Percentiles rank a stretch among this genome's conserved stretches.
These are phyloP conservation scores for Lycorma delicatula DNA, from an alignment of 1,140 invertebrate species.

Conservation along the genomic window DNA sequence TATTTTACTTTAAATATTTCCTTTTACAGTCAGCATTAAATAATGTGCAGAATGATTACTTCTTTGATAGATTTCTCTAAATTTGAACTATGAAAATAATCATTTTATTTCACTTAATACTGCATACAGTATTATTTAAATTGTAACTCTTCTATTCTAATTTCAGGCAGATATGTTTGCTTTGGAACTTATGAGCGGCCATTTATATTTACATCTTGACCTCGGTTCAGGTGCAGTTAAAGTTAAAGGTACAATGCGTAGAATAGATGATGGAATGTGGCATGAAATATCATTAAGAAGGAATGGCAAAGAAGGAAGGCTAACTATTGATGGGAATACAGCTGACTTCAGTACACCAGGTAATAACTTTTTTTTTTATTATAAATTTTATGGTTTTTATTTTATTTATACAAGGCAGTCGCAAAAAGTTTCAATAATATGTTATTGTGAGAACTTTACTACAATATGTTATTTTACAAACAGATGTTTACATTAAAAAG, in stretches of 20 bases:
- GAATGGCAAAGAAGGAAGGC: conserved; percentile 68
- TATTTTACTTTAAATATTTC: background rate
- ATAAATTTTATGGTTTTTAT: too few relatives aligned
- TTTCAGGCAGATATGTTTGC: conserved; percentile 81
- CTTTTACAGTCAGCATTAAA: background rate
- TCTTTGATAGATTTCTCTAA: background rate
- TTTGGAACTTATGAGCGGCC: conserved; percentile 86
- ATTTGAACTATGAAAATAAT: too few relatives aligned
- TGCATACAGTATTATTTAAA: background rate
- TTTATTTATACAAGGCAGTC: too few relatives aligned
- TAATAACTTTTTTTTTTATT: too few relatives aligned
- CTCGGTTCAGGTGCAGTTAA: conserved; percentile 84
- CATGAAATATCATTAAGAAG: conserved; percentile 78
- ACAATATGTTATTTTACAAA: too few relatives aligned
- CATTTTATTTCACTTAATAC: background rate
- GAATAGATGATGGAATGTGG: conserved; percentile 85
- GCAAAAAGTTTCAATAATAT: too few relatives aligned
- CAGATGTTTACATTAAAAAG: too few relatives aligned
- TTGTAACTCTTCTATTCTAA: conserved; percentile 11
- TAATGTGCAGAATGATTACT: background rate
- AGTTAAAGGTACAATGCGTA: conserved; percentile 66
- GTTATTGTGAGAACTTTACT: too few relatives aligned
- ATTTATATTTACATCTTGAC: conserved; percentile 85
- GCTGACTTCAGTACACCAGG: conserved; percentile 86
- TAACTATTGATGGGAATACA: conserved; percentile 81